Conservation (phyloP, 2,113 vertebrate genomes). For the Todiramphus chloris region DNA sequence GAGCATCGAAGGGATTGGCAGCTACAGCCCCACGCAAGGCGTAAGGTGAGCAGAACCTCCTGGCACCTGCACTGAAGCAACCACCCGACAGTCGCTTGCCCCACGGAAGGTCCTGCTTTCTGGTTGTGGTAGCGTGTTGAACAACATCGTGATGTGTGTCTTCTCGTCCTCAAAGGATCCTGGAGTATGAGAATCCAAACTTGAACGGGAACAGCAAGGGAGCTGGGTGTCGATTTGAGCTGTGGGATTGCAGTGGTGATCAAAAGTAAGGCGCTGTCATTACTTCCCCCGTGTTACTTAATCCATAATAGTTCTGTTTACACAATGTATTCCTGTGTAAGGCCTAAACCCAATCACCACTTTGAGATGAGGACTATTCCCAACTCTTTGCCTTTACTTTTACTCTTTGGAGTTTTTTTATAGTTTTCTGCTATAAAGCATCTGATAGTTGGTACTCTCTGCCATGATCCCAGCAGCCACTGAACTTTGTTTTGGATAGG, state of each 20-base stretch:
- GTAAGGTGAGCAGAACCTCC: slow-evolving; percentile 79
- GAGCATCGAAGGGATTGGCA: slow-evolving; percentile 79
- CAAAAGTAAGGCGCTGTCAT: slow-evolving; percentile 78
- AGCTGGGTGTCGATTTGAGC: slow-evolving; percentile 84
- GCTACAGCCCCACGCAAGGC: slow-evolving; percentile 91
- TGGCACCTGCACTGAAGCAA: fast-evolving
- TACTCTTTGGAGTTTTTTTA: not conserved
- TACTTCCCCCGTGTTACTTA: not conserved
- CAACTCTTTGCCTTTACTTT: not conserved
- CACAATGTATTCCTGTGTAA: not conserved
- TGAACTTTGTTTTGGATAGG: not conserved
- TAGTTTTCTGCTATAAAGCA: not conserved
- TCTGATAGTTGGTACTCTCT: not conserved
- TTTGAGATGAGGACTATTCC: not conserved
- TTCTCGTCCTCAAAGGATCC: slow-evolving; percentile 78
- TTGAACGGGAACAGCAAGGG: slow-evolving; percentile 74
- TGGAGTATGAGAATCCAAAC: slow-evolving; percentile 90
- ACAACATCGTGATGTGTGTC: not conserved
- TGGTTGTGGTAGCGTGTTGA: too few relatives aligned
- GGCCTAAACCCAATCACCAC: not conserved
- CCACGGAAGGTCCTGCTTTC: not conserved
- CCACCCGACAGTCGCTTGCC: not conserved
- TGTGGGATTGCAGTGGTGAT: slow-evolving; percentile 96
- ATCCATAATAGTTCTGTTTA: not conserved
- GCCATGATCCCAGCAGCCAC: not conserved